A percentile compares a stretch with the other conserved stretches of the same genome.
Evolutionary conservation across 1,140 invertebrate genomes (phyloP).

Genomic region (Papilio glaucus): DNA sequence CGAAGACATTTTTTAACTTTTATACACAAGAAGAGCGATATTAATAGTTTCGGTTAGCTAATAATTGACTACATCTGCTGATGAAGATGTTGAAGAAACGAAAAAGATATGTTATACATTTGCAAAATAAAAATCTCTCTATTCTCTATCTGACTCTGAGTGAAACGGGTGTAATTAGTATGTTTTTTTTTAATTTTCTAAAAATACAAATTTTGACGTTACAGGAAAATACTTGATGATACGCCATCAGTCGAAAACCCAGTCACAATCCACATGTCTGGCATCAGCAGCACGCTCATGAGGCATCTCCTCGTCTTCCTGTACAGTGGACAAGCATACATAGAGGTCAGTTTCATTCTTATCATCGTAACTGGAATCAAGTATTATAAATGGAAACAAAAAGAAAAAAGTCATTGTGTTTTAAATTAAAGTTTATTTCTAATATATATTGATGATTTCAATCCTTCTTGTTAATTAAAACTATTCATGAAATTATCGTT

Average conservation of each 20-base stretch:
- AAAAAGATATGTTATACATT: no score
- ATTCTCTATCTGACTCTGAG: no score
- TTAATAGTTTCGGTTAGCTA: no score
- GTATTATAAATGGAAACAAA: not conserved
- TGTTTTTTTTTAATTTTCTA: not conserved
- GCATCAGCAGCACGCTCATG: conserved; percentile 89
- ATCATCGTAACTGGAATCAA: not conserved
- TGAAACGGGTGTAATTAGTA: no score
- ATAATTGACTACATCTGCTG: no score
- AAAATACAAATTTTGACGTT: conserved; percentile 41
- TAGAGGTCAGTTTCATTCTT: conserved; percentile 85
- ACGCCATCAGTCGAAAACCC: conserved; percentile 87
- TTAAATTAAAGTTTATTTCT: not conserved
- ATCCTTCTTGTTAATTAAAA: not conserved
- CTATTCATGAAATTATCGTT: not conserved
- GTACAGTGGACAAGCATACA: conserved; percentile 92
- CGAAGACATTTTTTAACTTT: no score
- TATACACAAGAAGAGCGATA: no score
- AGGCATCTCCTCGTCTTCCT: conserved; percentile 91
- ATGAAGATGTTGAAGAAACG: no score
- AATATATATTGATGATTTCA: not conserved
- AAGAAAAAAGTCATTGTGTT: no score
- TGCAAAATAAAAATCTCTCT: no score
- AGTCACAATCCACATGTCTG: conserved; percentile 91
- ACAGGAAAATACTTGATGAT: conserved; percentile 88